These are phyloP conservation scores for Macaria liturata DNA, from an alignment of 2,888 invertebrate genomes.

Conservation along the genomic window DNA sequence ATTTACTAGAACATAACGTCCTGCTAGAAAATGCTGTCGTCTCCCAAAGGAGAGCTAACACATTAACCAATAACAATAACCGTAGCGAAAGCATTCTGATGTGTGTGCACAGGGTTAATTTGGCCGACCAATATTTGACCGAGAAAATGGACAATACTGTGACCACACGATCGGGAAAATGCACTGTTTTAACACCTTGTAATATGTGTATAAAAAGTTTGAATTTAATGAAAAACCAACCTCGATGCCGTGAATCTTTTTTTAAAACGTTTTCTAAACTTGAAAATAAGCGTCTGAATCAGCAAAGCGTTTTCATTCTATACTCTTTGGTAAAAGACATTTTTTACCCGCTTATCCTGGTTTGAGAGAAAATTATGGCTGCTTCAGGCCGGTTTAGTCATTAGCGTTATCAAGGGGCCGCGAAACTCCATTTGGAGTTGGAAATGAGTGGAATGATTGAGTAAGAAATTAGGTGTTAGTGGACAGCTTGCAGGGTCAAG, in stretches of 20 bases:
- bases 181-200: no score
- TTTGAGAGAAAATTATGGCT: slow-evolving; percentile 2
- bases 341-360: neutral
- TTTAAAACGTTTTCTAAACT: no score
- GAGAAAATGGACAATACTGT: slow-evolving; percentile 30
- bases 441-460: slow-evolving; percentile 28
- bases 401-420: slow-evolving; percentile 24
- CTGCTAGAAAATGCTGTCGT: neutral
- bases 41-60: slow-evolving; percentile 1
- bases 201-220: no score
- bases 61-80: slow-evolving; percentile 7
- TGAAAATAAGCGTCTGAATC: no score
- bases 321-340: no score
- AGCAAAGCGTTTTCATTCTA: no score
- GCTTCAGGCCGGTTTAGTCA: slow-evolving; percentile 9
- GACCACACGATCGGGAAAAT: neutral
- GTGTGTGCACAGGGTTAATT: slow-evolving; percentile 35
- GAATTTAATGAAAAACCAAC: no score
- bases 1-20: no score
- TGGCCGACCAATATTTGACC: slow-evolving; percentile 41
- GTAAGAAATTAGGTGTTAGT: slow-evolving; percentile 21
- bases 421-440: slow-evolving; percentile 23
- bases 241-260: no score
- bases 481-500: slow-evolving; percentile 26
- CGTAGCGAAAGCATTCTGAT: slow-evolving; percentile 3